Evolutionary conservation across 2,797 vertebrate species (phyloP).

Genomic region (Silurus aristotelis): DNA sequence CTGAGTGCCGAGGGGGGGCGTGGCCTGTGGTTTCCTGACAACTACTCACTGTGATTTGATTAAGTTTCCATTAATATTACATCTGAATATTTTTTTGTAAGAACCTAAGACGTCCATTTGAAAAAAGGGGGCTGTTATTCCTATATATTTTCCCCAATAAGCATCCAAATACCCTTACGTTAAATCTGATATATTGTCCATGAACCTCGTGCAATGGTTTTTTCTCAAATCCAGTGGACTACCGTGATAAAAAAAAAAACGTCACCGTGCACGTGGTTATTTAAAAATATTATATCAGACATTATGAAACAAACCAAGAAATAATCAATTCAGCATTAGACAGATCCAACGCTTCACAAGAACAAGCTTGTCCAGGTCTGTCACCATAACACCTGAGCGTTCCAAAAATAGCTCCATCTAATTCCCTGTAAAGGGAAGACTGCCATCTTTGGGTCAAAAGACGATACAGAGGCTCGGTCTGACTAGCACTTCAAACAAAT

Average conservation of each 20-base stretch:
- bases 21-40: no score
- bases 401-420: conserved; percentile 32
- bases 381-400: conserved; percentile 9
- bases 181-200: not conserved
- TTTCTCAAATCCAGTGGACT: not conserved
- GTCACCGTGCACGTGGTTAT: not conserved
- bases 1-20: no score
- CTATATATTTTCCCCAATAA: not conserved
- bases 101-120: not conserved
- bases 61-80: no score
- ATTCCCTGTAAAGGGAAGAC: conserved; percentile 53
- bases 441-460: conserved; percentile 58
- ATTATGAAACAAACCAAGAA: not conserved
- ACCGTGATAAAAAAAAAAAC: not conserved
- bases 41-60: no score
- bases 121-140: not conserved
- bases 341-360: not conserved
- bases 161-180: not conserved
- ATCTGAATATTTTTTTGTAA: no score
- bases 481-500: not conserved
- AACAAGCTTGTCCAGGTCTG: not conserved
- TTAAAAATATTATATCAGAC: not conserved
- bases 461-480: conserved; percentile 20
- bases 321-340: not conserved
- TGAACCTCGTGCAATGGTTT: not conserved